Evolutionary conservation across 2,888 invertebrate species (phyloP), one percentile per base, ranked within the genome.

Genomic region (Rutpela maculata): DNA sequence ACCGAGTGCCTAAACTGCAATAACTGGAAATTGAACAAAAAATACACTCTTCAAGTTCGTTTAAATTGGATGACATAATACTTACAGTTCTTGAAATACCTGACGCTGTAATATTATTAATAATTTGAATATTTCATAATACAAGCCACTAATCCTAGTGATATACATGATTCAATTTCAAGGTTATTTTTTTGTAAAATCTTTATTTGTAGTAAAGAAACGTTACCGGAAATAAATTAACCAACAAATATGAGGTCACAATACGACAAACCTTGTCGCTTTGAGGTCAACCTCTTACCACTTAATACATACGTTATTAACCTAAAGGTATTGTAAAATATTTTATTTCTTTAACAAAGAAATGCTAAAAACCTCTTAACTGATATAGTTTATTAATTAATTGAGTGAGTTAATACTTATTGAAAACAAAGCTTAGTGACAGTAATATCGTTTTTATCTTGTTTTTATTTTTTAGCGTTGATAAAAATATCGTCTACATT

Each of bases 221-320:
- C 84, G 82, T 83, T 85, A 84, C 85, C 85, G 81, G 81, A 81
- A 81, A 78, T 77, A 75, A 80, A 81, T 81, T 80, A 75, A 76
- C 79, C 75, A 70, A 69, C 77, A 66, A 75, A 75, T 62, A 77
- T 81, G 84, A 87, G 86, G 86, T 85, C 85, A 84, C 81, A 84
- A 75, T 81, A 82, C 74, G 84, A 76, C 76, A 66, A 84, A 83
- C 87, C 87, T 87, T 87, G 86, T 84, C 81, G 83, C 69, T 71
- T 79, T 83, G 83, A 86, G 87, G 87, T 86, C 87, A 83, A 83
- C 86, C 80, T 85, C 84, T 86, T 83, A 77, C 80, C 76, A 71
- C 70, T 76, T 74, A 55, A 63, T 63, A 74, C 74, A 82, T 81
- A 80, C 68, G 78, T 80, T 80, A 83, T 80, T 78, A 75, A 76